Evolutionary conservation across 2,888 invertebrate species (phyloP), one percentile per base, ranked within the genome.

Genomic region (Malthinus seriepunctatus): DNA sequence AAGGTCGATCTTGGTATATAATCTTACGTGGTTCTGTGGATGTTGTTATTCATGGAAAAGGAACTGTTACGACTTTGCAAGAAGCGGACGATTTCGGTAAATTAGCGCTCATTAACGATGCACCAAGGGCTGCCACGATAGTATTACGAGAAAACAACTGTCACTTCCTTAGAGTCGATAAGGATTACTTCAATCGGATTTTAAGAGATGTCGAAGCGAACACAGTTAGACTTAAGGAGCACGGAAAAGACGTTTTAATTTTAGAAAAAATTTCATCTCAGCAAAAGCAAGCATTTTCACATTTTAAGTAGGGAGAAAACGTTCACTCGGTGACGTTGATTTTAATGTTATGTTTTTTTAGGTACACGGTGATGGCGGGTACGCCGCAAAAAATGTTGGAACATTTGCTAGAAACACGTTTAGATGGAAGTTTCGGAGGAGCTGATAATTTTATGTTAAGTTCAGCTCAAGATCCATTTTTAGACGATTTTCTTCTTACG

Each of bases 41-140:
- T 76, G 92, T 93, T 56, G 89, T 89, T 65, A 91, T 92, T 67
- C 88, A 90, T 75, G 91, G 91, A 61, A 92, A 92, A 82, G 92
- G 92, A 46, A 86, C 89, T 9, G 91, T 93, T 33, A 90, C 90
- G 67, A 88, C 88, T 39, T 80, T 93, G 35, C 88, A 89, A 73
- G 91, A 91, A 78, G 91, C 91, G 56, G 93, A 93, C 78, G 93
- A 93, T 79, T 93, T 93, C 78, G 93, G 93, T 50, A 93, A 93
- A 80, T 81, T 93, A 69, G 91, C 91, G 42, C 82, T 93, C 66
- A 89, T 93, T 69, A 93, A 92, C 78, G 91, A 92, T 80, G 88
- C 90, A 51, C 91, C 92, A 38, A 87, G 91, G 77, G 91, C 92
- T 56, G 91, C 92, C 32, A 91, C 91, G 10, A 91, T 93, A 69